Base-by-base conservation (phyloP, 2,888 invertebrate genomes). In the Cryptocheilus praepositus region DNA sequence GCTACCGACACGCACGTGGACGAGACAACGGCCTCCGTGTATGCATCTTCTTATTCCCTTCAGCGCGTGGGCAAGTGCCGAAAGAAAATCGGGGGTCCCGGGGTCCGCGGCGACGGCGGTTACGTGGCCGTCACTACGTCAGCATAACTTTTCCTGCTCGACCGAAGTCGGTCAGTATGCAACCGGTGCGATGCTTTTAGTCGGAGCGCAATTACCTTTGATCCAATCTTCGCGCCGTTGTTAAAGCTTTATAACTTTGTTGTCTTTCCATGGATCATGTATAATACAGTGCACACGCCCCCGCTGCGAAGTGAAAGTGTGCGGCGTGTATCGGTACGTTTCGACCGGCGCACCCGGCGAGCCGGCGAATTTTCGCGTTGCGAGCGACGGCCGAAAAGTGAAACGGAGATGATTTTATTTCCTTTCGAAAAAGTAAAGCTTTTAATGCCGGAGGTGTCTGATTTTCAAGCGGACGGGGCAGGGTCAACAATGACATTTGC, bases 401-500 rank as follows among this genome's bases (percentile, higher is more conserved):
- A 52, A 21, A 52, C 22, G 16, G 7, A 7, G 52, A 0, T 21
- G 11, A 8, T 52, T 52, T 21, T 18, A 52, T 52, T 21, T 21
- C 16, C 22, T 21, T 18, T 21, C 13, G 22, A 52, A 49, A 19
- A n/a, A 67, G 73, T 60, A 68, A 21, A 22, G 36, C 76, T 78
- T 74, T 78, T 76, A 79, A 78, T 76, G 73, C 70, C 66, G 70
- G 69, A 55, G 72, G 72, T 74, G 79, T 80, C 77, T 66, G 74
- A 67, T 77, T 79, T 80, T 79, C 77, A 74, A 79, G 77, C 72
- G 78, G 66, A 61, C 59, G 46, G 56, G 67, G 46, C 69, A 79
- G 49, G 18, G 77, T 77, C 77, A 77, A 77, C 77, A 77, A 77
- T 78, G 77, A 76, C 77, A 71, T 77, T 77, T 70, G 66, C 71